Evolutionary conservation across 2,888 invertebrate species (phyloP).

Genomic region (Amiota communis): DNA sequence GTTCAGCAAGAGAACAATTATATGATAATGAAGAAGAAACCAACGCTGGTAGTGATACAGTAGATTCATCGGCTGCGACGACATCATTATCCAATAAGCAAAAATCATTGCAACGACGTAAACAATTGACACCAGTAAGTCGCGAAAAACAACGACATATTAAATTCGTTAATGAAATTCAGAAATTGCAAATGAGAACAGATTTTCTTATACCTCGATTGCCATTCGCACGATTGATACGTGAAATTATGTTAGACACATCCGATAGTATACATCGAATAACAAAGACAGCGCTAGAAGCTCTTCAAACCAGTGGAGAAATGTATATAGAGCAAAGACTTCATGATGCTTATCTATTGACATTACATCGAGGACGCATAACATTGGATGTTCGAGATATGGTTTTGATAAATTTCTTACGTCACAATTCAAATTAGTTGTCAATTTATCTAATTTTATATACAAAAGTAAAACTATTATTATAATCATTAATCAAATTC

Average conservation of each 20-base stretch:
- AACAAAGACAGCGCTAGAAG: slow-evolving; percentile 71
- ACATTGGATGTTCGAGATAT: slow-evolving; percentile 74
- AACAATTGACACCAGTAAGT: slow-evolving; percentile 34
- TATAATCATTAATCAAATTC: background rate
- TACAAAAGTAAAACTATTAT: background rate
- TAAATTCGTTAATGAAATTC: slow-evolving; percentile 37
- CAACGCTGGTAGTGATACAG: slow-evolving; percentile 32
- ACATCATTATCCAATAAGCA: background rate
- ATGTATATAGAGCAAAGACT: slow-evolving; percentile 74
- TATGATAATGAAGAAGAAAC: slow-evolving; percentile 19
- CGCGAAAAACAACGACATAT: slow-evolving; percentile 13
- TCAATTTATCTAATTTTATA: background rate
- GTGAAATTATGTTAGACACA: slow-evolving; percentile 70
- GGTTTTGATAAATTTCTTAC: slow-evolving; percentile 71
- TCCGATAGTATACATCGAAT: slow-evolving; percentile 52
- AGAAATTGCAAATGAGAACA: slow-evolving; percentile 42
- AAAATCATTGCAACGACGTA: slow-evolving; percentile 37
- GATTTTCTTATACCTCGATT: slow-evolving; percentile 71
- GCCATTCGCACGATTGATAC: slow-evolving; percentile 73
- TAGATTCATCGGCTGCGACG: background rate
- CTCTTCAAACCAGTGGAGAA: slow-evolving; percentile 75
- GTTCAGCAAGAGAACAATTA: background rate
- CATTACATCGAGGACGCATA: slow-evolving; percentile 73
- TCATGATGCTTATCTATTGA: slow-evolving; percentile 73
- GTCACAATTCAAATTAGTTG: slow-evolving; percentile 40